Evolutionary conservation across 23 tunicate genomes (phyloP), one percentile per base, ranked within the genome.

Genomic region (Styela clava): DNA sequence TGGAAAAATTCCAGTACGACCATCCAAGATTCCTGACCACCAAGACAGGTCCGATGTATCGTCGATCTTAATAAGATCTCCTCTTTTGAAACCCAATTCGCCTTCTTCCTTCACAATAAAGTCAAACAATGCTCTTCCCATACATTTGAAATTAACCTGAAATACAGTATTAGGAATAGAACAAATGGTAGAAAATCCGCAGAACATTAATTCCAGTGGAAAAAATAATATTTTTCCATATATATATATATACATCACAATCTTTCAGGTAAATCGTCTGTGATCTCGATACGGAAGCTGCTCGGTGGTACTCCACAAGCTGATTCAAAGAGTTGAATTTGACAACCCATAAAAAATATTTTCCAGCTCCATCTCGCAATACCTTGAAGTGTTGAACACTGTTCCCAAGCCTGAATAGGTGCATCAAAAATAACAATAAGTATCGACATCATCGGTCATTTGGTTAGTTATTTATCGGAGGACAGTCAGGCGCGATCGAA

Each of bases 311-410:
- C 22, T 84, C 69, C 82, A 92, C 88, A 68, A 92, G 74, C 21
- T 92, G 83, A 36, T 92, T 92, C 2, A 92, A 79, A 1, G 91
- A 86, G 35, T 35, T 83, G 78, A 92, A 92, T 62, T 87, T 86
- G 1, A 92, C 92, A 30, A 87, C 97, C 97, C 97, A 92, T 19
- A 91, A 72, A 64, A 91, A 91, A 68, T 91, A 91, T 62, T 84
- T 86, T 3, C 97, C 97, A 28, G 91, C 91, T 7, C 91, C 92
- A 33, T 92, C 97, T 24, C 97, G 88, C 65, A 92, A 80, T 0
- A 92, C 97, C 79, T 87, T 87, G 79, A 83, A 92, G 56, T 92
- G 97, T 33, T 92, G 91, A 23, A 91, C 97, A 29, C 84, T 87
- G 25, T 23, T 69, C 26, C 84, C 92, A 73, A 76, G 87, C 51